Base-by-base conservation (phyloP, 2,888 invertebrate genomes). In the Stenolophus ochropezus region DNA sequence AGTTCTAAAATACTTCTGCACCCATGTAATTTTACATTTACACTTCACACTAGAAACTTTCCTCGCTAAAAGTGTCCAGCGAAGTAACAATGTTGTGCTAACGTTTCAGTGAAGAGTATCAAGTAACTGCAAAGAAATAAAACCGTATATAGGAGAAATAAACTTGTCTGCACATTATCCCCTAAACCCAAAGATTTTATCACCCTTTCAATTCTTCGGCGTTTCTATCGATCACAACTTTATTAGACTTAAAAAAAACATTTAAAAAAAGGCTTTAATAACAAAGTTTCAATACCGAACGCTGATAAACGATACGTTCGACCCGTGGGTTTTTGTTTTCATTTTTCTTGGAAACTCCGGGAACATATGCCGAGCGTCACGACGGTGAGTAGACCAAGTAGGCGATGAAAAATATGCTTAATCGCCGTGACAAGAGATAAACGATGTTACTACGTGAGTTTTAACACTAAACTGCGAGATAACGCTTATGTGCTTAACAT, bases 271-370 rank as follows among this genome's bases (percentile, higher is more conserved):
- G 20, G 56, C 61, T 61, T 61, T 61, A 61, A 61, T 61, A 61
- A 61, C 61, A 61, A 61, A 61, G 14, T 61, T 61, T 25, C 61
- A 61, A 61, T 61, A 61, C 61, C 14, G 61, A 14, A n/a, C n/a
- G n/a, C 61, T 61, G 61, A 61, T 61, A 61, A 61, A 61, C 61
- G 61, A 61, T 61, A 61, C 23, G 25, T 61, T 61, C 61, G 61
- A 61, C 61, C 61, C 61, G 23, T 3, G 14, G 61, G 61, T 21
- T 25, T 61, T 61, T 61, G 61, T 61, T 61, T 61, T 61, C 61
- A 61, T 61, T 61, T 61, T 61, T 61, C 61, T 61, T 61, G 25
- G 61, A n/a, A 25, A 61, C 61, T 61, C 23, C 61, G 61, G 14
- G n/a, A 61, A 61, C 61, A 61, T 61, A 61, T 25, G 61, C 11